Conservation (phyloP, 2,113 vertebrate species). For the Benitochromis conjunctus region DNA sequence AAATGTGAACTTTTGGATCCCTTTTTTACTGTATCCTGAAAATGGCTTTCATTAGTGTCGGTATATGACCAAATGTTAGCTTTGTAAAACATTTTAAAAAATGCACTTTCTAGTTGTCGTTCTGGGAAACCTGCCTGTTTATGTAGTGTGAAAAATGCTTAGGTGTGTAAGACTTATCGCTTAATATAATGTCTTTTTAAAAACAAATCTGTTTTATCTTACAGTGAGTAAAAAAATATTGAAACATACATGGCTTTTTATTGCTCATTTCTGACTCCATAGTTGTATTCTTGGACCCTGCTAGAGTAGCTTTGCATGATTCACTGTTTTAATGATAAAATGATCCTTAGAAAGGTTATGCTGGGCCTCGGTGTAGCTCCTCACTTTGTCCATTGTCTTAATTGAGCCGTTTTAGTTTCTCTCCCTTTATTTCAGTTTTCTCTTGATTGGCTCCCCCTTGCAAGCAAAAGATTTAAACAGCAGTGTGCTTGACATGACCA, state of each 20-base stretch:
- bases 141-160: background rate
- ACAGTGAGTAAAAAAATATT: background rate
- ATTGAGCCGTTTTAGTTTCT: background rate
- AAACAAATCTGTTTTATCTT: background rate
- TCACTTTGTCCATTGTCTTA: background rate
- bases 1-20: constrained; percentile 37
- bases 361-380: background rate
- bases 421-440: background rate
- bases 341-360: background rate
- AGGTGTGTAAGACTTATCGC: background rate
- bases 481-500: background rate
- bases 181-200: background rate
- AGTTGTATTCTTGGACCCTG: background rate
- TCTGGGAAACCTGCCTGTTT: background rate
- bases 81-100: background rate
- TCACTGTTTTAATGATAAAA: background rate
- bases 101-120: background rate
- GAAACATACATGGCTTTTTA: background rate
- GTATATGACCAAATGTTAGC: background rate
- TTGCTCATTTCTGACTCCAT: background rate
- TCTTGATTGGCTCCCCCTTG: background rate
- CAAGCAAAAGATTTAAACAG: background rate
- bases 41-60: constrained; percentile 18
- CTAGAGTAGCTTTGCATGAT: background rate
- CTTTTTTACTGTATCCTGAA: constrained; percentile 10